Evolutionary conservation across 2,797 vertebrate genomes (phyloP).

Genomic region (Leucoraja ocellata): DNA sequence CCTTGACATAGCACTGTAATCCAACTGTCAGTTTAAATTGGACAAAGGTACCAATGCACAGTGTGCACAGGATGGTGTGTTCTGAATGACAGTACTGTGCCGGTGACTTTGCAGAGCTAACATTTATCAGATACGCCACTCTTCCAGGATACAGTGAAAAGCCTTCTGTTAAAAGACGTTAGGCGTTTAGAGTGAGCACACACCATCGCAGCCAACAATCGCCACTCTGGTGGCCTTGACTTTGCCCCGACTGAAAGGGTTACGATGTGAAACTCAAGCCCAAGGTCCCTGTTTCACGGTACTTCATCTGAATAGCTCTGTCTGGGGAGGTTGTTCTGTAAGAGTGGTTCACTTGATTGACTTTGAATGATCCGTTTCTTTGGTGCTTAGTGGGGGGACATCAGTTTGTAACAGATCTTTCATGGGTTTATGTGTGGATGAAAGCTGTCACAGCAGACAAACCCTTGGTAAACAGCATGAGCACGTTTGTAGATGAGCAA

Average conservation of each 20-base stretch:
- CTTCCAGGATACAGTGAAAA: background rate
- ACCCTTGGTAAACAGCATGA: slow-evolving; percentile 97
- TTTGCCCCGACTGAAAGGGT: slow-evolving; percentile 56
- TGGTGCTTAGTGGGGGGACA: slow-evolving; percentile 86
- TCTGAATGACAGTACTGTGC: background rate
- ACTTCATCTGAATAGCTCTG: slow-evolving; percentile 84
- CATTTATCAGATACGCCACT: slow-evolving; percentile 21
- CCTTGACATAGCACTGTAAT: background rate
- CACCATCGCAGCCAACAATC: slow-evolving; percentile 51
- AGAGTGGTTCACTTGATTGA: slow-evolving; percentile 91
- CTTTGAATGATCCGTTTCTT: slow-evolving; percentile 89
- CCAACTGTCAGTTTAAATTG: slow-evolving; percentile 17
- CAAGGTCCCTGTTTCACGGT: slow-evolving; percentile 65
- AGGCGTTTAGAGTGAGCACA: slow-evolving; percentile 8
- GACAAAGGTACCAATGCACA: background rate
- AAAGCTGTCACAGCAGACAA: slow-evolving; percentile 96
- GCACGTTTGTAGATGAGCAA: slow-evolving; percentile 98
- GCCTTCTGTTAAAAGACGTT: slow-evolving; percentile 24
- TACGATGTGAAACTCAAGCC: slow-evolving; percentile 63
- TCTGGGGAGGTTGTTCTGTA: slow-evolving; percentile 85
- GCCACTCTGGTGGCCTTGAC: slow-evolving; percentile 67
- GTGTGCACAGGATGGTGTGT: background rate
- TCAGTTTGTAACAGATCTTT: slow-evolving; percentile 93
- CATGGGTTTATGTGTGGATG: slow-evolving; percentile 85
- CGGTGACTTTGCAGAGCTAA: slow-evolving; percentile 23